These are phyloP conservation scores for Apus apus DNA, from an alignment of 2,113 vertebrate species.

Conservation along the genomic window DNA sequence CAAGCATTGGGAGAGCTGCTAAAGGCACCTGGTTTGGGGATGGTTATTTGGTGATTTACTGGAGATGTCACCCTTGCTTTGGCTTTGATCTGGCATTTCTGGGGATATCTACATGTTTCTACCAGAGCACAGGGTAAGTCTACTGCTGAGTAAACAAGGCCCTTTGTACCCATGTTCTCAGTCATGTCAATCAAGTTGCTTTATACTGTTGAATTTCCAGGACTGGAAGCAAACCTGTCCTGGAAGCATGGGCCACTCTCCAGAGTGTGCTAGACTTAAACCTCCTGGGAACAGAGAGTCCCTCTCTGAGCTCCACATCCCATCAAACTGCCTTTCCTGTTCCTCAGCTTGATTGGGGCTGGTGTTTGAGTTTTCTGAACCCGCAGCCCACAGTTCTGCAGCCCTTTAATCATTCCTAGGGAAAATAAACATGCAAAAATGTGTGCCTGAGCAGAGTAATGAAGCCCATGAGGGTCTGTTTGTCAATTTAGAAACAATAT, in stretches of 20 bases:
- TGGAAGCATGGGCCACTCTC: neutral
- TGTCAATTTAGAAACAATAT: slow-evolving; percentile 34
- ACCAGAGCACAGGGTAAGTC: neutral
- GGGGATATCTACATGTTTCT: neutral
- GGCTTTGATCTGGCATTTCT: neutral
- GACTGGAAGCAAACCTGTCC: neutral
- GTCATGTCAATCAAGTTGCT: neutral
- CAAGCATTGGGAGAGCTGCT: neutral
- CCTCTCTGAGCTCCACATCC: neutral
- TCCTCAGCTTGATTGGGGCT: rapidly evolving
- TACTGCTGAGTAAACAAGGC: neutral
- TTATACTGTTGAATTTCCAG: neutral
- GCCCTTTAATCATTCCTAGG: neutral
- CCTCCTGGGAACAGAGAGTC: rapidly evolving
- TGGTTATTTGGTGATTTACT: neutral
- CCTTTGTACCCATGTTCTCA: neutral
- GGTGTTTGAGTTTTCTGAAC: neutral
- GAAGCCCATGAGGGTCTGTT: slow-evolving; percentile 23
- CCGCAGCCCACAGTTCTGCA: neutral
- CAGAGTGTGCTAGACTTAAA: neutral
- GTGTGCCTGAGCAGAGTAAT: neutral
- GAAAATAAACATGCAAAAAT: slow-evolving; percentile 37
- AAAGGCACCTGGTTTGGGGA: neutral
- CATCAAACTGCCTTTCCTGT: neutral
- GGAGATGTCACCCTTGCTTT: neutral